These are phyloP conservation scores for Montipora capitata DNA, from an alignment of 92 coral and sea anemone genomes.

Conservation along the genomic window DNA sequence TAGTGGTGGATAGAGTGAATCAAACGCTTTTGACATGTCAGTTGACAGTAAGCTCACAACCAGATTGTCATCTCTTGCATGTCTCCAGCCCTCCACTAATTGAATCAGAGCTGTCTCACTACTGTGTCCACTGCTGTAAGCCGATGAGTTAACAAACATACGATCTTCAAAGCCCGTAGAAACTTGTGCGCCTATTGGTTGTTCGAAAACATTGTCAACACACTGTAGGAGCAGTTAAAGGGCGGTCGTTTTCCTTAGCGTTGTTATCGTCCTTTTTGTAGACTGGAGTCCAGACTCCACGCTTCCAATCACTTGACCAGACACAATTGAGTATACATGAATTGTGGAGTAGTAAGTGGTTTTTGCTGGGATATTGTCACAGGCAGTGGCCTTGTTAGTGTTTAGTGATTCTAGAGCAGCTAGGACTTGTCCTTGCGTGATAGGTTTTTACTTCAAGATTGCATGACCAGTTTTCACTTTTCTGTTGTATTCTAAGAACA, in stretches of 20 bases:
- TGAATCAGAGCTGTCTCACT: conserved; percentile 44
- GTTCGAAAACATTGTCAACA: conserved; percentile 51
- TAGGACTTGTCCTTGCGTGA: no score
- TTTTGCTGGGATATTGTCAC: no score
- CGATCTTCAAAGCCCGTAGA: conserved; percentile 32
- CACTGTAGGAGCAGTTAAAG: conserved; percentile 21
- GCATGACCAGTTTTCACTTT: conserved; percentile 13
- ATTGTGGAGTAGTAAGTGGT: no score
- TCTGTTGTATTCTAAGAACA: conserved; percentile 31
- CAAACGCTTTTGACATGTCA: conserved; percentile 32
- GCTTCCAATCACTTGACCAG: conserved; percentile 71
- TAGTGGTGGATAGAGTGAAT: not conserved
- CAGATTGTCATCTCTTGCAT: conserved; percentile 33
- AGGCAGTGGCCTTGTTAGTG: no score
- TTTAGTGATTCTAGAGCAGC: no score
- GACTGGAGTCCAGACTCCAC: conserved; percentile 60
- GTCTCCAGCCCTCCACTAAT: conserved; percentile 17
- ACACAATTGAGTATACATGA: not conserved
- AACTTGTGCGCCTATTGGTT: conserved; percentile 49
- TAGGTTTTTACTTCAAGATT: no score
- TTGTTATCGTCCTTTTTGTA: conserved; percentile 59
- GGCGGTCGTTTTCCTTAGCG: conserved; percentile 51
- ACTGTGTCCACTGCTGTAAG: conserved; percentile 39
- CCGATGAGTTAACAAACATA: conserved; percentile 43
- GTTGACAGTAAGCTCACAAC: conserved; percentile 17